phyloP scores from a whole-genome alignment of 2,113 vertebrate species.

The Bubo bubo region DNA sequence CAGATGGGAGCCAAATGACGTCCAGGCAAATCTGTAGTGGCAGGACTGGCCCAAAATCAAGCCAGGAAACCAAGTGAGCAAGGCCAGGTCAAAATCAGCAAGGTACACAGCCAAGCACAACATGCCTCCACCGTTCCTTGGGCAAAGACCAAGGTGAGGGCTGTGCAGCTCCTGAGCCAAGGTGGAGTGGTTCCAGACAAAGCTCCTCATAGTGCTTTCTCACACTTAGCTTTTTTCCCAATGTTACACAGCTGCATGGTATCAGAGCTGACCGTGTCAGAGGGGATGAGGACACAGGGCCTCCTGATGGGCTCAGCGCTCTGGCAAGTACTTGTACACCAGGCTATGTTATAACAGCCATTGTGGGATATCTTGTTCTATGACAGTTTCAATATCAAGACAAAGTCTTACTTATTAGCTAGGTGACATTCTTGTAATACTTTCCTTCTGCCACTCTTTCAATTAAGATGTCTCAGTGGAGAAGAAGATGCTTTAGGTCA shows the following conservation, averaged over 20 bases:
- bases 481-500: neutral
- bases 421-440: neutral
- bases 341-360: neutral
- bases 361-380: neutral
- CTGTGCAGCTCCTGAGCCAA: neutral
- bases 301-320: neutral
- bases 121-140: accelerated
- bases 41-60: neutral
- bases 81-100: neutral
- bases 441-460: neutral
- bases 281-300: neutral
- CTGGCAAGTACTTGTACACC: neutral
- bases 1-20: neutral
- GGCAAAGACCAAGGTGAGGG: neutral
- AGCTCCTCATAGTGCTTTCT: neutral
- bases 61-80: neutral
- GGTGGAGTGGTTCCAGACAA: neutral
- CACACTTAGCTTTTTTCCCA: neutral
- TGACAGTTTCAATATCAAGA: neutral
- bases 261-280: neutral
- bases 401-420: neutral
- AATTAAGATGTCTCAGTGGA: neutral
- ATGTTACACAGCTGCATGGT: neutral
- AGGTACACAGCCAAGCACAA: neutral
- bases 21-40: neutral